These are phyloP conservation scores for Sarotherodon lohbergeri DNA, from an alignment of 2,113 vertebrate genomes.

Conservation along the genomic window DNA sequence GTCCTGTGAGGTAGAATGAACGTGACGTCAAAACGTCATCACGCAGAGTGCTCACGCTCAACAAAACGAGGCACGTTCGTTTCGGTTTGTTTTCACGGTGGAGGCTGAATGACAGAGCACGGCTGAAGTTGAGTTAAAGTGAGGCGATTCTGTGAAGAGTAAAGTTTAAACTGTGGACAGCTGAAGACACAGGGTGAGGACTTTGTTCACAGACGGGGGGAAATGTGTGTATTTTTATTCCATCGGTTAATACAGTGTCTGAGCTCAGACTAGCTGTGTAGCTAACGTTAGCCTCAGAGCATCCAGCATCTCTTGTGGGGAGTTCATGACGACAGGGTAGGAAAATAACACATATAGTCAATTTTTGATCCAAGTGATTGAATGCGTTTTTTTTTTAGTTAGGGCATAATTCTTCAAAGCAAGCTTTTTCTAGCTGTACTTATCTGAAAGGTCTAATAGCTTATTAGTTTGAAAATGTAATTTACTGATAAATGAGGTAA, in stretches of 20 bases:
- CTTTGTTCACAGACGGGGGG: not conserved
- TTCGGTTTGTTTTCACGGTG: not conserved
- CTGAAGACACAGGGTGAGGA: not conserved
- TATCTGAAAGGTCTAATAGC: not conserved
- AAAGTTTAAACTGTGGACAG: not conserved
- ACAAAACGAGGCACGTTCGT: not conserved
- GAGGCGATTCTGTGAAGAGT: not conserved
- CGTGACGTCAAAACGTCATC: not conserved
- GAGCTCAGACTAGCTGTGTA: not conserved
- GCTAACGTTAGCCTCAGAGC: slow-evolving; percentile 37
- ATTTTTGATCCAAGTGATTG: not conserved
- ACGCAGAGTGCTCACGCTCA: not conserved
- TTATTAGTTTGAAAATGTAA: not conserved
- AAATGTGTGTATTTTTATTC: not conserved
- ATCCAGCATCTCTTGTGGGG: not conserved
- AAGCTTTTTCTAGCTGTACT: not conserved
- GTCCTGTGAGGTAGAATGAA: not conserved
- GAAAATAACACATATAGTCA: not conserved
- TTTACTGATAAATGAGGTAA: not conserved
- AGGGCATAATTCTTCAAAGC: not conserved
- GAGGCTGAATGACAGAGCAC: not conserved
- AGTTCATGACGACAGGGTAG: not conserved
- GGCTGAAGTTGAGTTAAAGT: not conserved
- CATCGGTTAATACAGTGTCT: not conserved
- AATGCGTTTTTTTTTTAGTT: not conserved